Percentiles rank a stretch among this genome's conserved stretches.
These are phyloP conservation scores for Mionectes macconnelli DNA, from an alignment of 2,113 vertebrate species.

Conservation along the genomic window DNA sequence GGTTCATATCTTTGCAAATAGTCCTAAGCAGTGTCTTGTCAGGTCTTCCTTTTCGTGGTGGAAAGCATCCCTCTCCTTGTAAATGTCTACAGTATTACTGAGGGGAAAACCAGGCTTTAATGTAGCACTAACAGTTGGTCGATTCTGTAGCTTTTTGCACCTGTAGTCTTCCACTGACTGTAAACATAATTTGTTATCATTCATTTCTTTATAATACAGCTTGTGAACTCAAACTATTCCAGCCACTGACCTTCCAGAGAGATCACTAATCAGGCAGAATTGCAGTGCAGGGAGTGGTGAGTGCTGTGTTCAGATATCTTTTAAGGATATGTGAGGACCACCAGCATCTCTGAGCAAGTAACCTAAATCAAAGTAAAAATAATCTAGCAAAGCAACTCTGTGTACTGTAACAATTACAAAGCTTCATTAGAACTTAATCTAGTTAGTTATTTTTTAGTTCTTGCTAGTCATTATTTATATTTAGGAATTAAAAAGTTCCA, in stretches of 20 bases:
- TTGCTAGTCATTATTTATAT: slow-evolving; percentile 13
- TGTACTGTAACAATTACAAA: neutral
- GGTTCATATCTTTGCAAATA: neutral
- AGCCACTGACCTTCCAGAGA: slow-evolving; percentile 15
- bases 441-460: neutral
- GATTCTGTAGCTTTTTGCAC: neutral
- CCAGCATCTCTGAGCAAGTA: slow-evolving; percentile 30
- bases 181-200: neutral
- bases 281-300: neutral
- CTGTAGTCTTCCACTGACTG: neutral
- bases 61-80: neutral
- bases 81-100: neutral
- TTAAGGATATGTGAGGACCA: slow-evolving; percentile 1
- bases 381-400: neutral
- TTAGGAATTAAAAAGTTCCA: slow-evolving; percentile 26
- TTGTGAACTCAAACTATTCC: neutral
- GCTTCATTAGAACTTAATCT: neutral
- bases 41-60: neutral
- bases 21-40: neutral
- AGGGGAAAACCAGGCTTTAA: neutral
- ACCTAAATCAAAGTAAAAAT: slow-evolving; percentile 17
- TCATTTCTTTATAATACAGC: neutral
- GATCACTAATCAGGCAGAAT: neutral
- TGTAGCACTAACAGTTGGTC: neutral
- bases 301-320: neutral